Evolutionary conservation across 2,888 invertebrate genomes (phyloP).

Genomic region (Pristionchus japonicus): DNA sequence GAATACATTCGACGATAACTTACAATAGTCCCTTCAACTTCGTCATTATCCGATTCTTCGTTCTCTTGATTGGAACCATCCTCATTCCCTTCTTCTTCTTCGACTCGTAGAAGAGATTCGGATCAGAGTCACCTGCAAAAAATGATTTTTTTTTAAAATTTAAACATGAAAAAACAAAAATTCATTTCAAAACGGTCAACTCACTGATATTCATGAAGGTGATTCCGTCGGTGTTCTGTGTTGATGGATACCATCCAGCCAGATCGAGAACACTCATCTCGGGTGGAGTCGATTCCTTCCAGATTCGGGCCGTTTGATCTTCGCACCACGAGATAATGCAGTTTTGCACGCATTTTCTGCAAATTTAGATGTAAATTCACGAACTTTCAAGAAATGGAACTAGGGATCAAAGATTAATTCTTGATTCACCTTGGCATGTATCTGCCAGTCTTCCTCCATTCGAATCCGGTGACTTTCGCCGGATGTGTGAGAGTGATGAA

Average conservation of each 20-base stretch:
- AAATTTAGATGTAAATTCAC: not conserved
- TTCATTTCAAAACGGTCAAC: not conserved
- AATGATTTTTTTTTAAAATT: not conserved
- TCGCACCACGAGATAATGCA: conserved; percentile 97
- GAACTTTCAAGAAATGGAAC: not conserved
- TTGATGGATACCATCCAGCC: conserved; percentile 51
- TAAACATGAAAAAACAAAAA: not conserved
- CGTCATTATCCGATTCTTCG: conserved; percentile 58
- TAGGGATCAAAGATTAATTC: not conserved
- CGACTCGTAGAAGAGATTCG: conserved; percentile 46
- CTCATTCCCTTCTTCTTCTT: conserved; percentile 49
- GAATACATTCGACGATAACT: not conserved
- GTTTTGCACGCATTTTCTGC: conserved; percentile 88
- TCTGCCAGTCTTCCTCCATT: conserved; percentile 98
- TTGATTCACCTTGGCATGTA: conserved; percentile 93
- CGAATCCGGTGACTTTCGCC: conserved; percentile 93
- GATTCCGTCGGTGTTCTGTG: conserved; percentile 35
- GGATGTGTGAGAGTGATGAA: conserved; percentile 97
- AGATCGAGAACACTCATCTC: conserved; percentile 72
- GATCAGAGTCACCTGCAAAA: conserved; percentile 7
- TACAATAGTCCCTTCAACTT: conserved; percentile 55
- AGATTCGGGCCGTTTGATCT: conserved; percentile 98
- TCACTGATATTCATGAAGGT: conserved; percentile 40
- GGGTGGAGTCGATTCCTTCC: conserved; percentile 97
- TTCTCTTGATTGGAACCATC: conserved; percentile 58